These are phyloP conservation scores for Arctopsyche grandis DNA, from an alignment of 1,140 invertebrate genomes.

Conservation along the genomic window DNA sequence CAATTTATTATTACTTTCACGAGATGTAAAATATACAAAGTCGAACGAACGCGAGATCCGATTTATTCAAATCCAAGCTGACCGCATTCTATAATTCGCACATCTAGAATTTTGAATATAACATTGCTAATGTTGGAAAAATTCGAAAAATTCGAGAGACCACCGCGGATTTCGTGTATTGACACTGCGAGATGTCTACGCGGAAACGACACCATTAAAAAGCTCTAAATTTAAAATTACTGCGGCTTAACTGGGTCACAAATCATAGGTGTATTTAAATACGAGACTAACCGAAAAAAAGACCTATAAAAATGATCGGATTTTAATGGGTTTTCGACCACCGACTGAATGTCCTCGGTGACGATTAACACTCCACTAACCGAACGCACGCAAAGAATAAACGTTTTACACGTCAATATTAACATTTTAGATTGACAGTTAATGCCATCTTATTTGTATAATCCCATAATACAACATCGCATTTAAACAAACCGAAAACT, in stretches of 20 bases:
- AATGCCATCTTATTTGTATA: too few relatives aligned
- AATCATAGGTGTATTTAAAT: constrained; percentile 3
- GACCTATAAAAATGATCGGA: constrained; percentile 1
- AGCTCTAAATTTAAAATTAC: constrained; percentile 33
- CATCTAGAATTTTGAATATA: not conserved
- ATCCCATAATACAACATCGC: too few relatives aligned
- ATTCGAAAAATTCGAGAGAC: not conserved
- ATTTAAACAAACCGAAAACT: too few relatives aligned
- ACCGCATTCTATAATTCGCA: not conserved
- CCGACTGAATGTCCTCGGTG: not conserved
- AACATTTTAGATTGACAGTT: too few relatives aligned
- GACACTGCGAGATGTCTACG: constrained; percentile 8
- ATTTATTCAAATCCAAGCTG: not conserved
- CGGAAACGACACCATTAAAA: constrained; percentile 35
- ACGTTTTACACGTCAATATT: too few relatives aligned
- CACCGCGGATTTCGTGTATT: not conserved
- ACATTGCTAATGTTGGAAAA: too few relatives aligned
- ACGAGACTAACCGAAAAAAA: constrained; percentile 1
- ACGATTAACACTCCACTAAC: not conserved
- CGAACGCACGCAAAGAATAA: not conserved
- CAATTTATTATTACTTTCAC: constrained; percentile 26
- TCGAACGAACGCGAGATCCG: not conserved
- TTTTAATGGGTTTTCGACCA: constrained; percentile 23
- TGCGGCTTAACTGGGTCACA: constrained; percentile 27
- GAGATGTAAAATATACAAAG: not conserved